Percentiles rank a stretch among this genome's conserved stretches.
Conservation (phyloP, 2,888 invertebrate genomes). For the Cloeon dipterum region DNA sequence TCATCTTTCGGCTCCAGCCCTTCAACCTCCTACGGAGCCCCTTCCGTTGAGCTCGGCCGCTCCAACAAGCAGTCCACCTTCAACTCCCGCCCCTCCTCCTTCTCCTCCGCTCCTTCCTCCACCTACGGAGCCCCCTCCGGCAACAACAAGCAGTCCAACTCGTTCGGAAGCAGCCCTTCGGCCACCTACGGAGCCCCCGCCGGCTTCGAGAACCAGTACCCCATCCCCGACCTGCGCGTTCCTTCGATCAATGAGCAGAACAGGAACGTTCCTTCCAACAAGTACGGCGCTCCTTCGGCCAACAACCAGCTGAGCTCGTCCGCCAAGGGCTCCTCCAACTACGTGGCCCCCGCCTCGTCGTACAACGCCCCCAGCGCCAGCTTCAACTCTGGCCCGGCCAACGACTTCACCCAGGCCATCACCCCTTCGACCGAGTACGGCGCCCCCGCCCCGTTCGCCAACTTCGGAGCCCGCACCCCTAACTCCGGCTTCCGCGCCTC, state of each 20-base stretch:
- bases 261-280: background rate
- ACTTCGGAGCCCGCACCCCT: background rate
- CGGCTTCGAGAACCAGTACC: no score
- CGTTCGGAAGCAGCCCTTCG: no score
- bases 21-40: conserved; percentile 4
- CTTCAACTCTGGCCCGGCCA: background rate
- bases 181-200: background rate
- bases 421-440: conserved; percentile 6
- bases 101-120: conserved; percentile 7
- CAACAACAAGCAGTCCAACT: no score
- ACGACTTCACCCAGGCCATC: no score
- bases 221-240: background rate
- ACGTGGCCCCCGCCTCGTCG: conserved; percentile 3
- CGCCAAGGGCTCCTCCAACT: background rate
- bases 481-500: background rate
- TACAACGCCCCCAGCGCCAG: conserved; percentile 4
- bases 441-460: conserved; percentile 1
- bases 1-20: no score
- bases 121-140: conserved; percentile 12
- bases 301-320: no score
- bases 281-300: conserved; percentile 2
- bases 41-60: no score
- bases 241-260: background rate
- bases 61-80: background rate
- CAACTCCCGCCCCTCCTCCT: background rate